Conservation (phyloP, 2,888 invertebrate species). For the Drosophila siamana region DNA sequence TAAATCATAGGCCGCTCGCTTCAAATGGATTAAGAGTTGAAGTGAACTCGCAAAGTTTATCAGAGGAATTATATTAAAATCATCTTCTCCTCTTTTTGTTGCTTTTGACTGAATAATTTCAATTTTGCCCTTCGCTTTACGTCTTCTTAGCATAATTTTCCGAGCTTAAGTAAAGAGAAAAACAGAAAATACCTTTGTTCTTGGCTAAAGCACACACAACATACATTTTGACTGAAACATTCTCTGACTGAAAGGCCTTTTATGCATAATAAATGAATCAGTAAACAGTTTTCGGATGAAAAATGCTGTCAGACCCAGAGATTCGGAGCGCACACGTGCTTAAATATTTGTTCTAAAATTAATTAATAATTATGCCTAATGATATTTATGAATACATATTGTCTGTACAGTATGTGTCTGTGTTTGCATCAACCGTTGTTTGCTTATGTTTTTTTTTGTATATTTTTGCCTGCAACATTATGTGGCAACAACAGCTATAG, state of each 20-base stretch:
- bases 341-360: slow-evolving; percentile 63
- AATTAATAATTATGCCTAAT: slow-evolving; percentile 75
- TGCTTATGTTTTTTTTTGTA: background rate
- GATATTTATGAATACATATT: slow-evolving; percentile 58
- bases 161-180: background rate
- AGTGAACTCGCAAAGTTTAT: slow-evolving; percentile 1
- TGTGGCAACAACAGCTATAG: background rate
- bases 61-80: slow-evolving; percentile 11
- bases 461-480: slow-evolving; percentile 8
- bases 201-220: background rate
- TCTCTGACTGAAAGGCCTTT: slow-evolving; percentile 26
- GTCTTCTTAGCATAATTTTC: slow-evolving; percentile 6
- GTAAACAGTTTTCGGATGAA: slow-evolving; percentile 10
- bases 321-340: slow-evolving; percentile 29
- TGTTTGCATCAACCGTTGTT: background rate
- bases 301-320: slow-evolving; percentile 1
- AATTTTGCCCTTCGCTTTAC: slow-evolving; percentile 8
- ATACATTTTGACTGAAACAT: slow-evolving; percentile 1
- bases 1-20: background rate
- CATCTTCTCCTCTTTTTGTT: background rate
- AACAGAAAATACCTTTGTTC: background rate
- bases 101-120: background rate
- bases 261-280: slow-evolving; percentile 26
- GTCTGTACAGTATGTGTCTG: slow-evolving; percentile 38
- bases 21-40: background rate